These are phyloP conservation scores for roundworm (Caenorhabditis elegans) DNA, from an alignment of 1,140 invertebrate species.

Conservation along the genomic window WBcel235 BX284602.5:10719001-10719500, in stretches of 20 bases:
- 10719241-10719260: conserved; percentile 36
- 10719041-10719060: conserved; percentile 40
- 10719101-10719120: conserved; percentile 4
- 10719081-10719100: conserved; percentile 24
- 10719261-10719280: conserved; percentile 30
- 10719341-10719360: no score
- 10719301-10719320: no score
- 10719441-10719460: conserved; percentile 7
- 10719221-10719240: conserved; percentile 38
- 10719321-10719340: no score
- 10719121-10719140: conserved; percentile 28
- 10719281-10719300: conserved; percentile 22
- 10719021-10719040: conserved; percentile 16
- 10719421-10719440: conserved; percentile 44
- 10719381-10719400: conserved; percentile 38
- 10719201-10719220: not conserved
- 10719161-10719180: conserved; percentile 27
- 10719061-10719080: conserved; percentile 6
- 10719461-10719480: conserved; percentile 16
- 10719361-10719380: not conserved
- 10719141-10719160: conserved; percentile 37
- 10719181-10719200: not conserved
- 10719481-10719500: conserved; percentile 37
- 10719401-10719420: conserved; percentile 34
- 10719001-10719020: no score